phyloP scores from a whole-genome alignment of 2,797 vertebrate species.

The Sebastes trivittatus region DNA sequence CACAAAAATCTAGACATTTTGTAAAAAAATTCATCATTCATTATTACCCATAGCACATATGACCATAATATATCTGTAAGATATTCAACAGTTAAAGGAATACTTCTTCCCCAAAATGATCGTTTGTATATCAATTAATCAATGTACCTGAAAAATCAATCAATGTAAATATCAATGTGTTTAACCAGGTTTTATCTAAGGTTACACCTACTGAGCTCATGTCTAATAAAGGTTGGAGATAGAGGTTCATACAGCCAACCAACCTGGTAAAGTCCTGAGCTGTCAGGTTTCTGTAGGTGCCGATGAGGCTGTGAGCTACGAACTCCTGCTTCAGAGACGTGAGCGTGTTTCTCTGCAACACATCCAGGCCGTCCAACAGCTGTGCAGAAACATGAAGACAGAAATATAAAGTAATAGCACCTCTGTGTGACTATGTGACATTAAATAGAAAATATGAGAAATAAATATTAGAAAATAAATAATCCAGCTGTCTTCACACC shows the following conservation, averaged over 20 bases:
- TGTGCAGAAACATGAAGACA: conserved; percentile 38
- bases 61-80: not conserved
- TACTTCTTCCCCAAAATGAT: too few species aligned
- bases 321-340: conserved; percentile 77
- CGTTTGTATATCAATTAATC: too few species aligned
- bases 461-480: not conserved
- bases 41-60: not conserved
- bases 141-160: not conserved
- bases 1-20: not conserved
- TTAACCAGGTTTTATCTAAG: not conserved
- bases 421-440: not conserved
- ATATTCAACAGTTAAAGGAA: not conserved
- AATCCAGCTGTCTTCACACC: not conserved
- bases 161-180: not conserved
- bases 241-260: not conserved
- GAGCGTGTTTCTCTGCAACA: conserved; percentile 75
- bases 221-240: not conserved
- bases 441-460: not conserved
- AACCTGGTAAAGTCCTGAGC: conserved; percentile 78
- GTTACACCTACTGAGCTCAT: not conserved
- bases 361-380: conserved; percentile 80
- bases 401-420: not conserved
- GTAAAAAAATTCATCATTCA: not conserved
- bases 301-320: conserved; percentile 72
- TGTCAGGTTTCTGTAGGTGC: conserved; percentile 77